Evolutionary conservation across 2,888 invertebrate genomes (phyloP), one percentile per base, ranked within the genome.

Genomic region (Clitarchus hookeri): DNA sequence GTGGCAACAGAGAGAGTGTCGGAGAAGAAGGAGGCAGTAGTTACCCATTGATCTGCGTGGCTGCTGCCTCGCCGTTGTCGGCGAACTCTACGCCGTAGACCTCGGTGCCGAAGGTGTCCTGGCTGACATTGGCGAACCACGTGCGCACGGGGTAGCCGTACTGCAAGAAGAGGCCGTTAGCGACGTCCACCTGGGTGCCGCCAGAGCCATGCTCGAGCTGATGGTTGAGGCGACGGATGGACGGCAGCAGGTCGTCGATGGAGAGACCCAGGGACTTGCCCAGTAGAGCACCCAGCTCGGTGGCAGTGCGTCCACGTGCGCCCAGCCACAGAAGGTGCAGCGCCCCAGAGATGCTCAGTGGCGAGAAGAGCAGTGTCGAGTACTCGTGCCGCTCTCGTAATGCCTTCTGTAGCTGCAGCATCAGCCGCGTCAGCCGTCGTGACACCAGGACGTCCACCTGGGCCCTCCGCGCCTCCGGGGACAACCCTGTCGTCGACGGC

Each of bases 251-350:
- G 12, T 27, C 23, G 19, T 82, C 82, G 3, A 27, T 3, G 3
- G 16, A 1, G 16, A 36, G 82, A 4, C 23, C 82, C 11, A 11
- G 27, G 82, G 12, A 12, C 3, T 8, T 25, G 16, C 82, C 27
- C 6, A 82, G 82, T 12, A 82, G 19, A 8, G 27, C 27, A 13
- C 26, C 82, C 36, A 82, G 19, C 82, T 82, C 82, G 8, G 13
- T 3, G 82, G 82, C 82, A 27, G 82, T 82, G 36, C 36, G 27
- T 6, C 82, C 82, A 8, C 82, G 82, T 16, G 27, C 82, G 36
- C 82, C 82, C 27, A 82, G 27, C 82, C 82, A 82, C 82, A 82
- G 36, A 25, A 65, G 65, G 65, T 65, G 19, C 65, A 82, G 27
- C 82, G 36, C 27, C 82, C 36, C 27, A 12, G 82, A 82, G 36